These are phyloP conservation scores for Indicator indicator DNA, from an alignment of 2,113 vertebrate species.

Conservation along the genomic window DNA sequence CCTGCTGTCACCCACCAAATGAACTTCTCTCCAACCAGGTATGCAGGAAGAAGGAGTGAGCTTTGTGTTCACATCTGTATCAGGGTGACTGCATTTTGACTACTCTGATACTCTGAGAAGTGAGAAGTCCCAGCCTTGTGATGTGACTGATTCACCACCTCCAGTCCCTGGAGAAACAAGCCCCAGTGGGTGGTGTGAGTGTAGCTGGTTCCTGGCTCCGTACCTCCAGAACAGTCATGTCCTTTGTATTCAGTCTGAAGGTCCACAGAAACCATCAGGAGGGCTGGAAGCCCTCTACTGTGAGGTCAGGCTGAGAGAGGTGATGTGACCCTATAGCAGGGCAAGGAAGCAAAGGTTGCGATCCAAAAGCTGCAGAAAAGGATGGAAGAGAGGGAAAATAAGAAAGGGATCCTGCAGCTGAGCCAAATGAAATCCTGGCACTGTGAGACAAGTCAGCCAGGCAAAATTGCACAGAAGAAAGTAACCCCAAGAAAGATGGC, in stretches of 20 bases:
- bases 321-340: background rate
- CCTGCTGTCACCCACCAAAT: background rate
- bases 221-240: background rate
- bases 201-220: background rate
- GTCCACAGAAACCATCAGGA: background rate
- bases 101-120: background rate
- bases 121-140: background rate
- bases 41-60: background rate
- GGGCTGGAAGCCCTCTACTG: background rate
- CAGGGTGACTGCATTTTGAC: background rate
- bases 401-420: background rate
- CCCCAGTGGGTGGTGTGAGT: fast-evolving
- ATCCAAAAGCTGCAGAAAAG: background rate
- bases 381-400: background rate
- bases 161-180: background rate
- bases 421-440: background rate
- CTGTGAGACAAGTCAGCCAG: fast-evolving
- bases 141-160: fast-evolving
- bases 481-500: background rate
- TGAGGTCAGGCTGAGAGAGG: background rate
- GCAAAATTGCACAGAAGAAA: background rate
- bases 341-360: background rate
- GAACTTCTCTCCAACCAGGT: background rate
- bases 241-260: background rate
- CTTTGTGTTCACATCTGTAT: background rate